Base-by-base conservation (phyloP, 2,797 vertebrate genomes). In the Meriones psammophilus region DNA sequence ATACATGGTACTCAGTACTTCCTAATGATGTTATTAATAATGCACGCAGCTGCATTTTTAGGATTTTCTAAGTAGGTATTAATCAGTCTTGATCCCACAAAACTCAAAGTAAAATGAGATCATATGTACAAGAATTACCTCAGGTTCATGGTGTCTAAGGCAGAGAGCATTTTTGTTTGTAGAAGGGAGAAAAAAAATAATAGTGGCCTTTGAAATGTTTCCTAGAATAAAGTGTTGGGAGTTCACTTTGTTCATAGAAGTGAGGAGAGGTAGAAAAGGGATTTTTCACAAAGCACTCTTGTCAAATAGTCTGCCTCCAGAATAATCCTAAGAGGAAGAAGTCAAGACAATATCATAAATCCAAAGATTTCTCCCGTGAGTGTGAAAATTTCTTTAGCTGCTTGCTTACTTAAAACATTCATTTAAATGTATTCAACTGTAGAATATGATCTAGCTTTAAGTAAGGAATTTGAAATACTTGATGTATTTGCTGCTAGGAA, bases 1-100 rank as follows among this genome's bases (percentile, higher is more conserved):
- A 96, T 88, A 88, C 30, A 64, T 62, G 22, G 8, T 62, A 76
- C 56, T 96, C 92, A 78, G 2, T 83, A 94, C 85, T 95, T 96
- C 50, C 62, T 88, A 92, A 92, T 93, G 85, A 90, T 95, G 89
- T 69, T 96, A 96, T 92, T 89, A 93, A 95, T 95, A 88, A 96
- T 76, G 39, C 77, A 78, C 88, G 33, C 17, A 79, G 12, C 50
- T 78, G 2, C 18, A 81, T 58, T 81, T 95, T 96, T 92, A 89
- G 50, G 62, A 89, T 64, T 97, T 94, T 93, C n/a, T 33, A 93
- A 64, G 60, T 88, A 89, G 73, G 39, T 80, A 36, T 85, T 91
- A 88, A 15, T 79, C 30, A 88, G 17, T 69, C 33, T 89, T 87
- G 26, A 73, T 80, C 83, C 76, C 50, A 1, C 20, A 91, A 28